Base-by-base conservation (phyloP, 1,140 invertebrate species). In the Zelostemma sp. region DNA sequence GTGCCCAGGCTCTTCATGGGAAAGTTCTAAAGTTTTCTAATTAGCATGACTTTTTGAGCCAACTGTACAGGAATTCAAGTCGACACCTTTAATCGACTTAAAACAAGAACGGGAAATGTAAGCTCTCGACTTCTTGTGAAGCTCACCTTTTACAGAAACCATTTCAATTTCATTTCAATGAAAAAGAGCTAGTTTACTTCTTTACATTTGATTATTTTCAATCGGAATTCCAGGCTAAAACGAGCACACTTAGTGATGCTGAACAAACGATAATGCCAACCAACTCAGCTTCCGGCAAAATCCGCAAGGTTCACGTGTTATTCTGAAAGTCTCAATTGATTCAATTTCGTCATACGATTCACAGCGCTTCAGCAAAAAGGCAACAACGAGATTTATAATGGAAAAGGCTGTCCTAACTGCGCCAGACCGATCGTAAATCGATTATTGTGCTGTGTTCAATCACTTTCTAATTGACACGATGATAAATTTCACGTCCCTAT, bases 381-480 rank as follows among this genome's bases (percentile, higher is more conserved):
- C 47, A n/a, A 19, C 54, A 60, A 68, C 47, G 57, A 64, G 61
- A 69, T 69, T 64, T 64, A 64, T 69, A 69, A 64, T 60, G 67
- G 61, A 69, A 69, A 69, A 69, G 56, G 57, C 53, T 62, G 46
- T 60, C 60, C 38, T 54, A 68, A 62, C 54, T 61, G 48, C 54
- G 59, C 55, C 56, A 59, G 56, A 56, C 72, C 65, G 65, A 80
- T 77, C 77, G 75, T 79, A 78, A 80, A 79, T 79, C 78, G 75
- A 80, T 79, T 78, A 79, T 74, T 72, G 72, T 73, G 62, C 60
- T 69, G 63, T 76, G 77, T 78, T 80, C 74, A 72, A 80, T 79
- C 78, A 78, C 74, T 80, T 78, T 78, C 78, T 79, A 78, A 80
- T 80, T 79, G 74, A 80, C 72, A 73, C 72, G 75, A 76, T 80